A percentile compares a stretch with the other conserved stretches of the same genome.
These are phyloP conservation scores for Hyaena hyaena DNA, from an alignment of 2,113 vertebrate genomes.

Conservation along the genomic window DNA sequence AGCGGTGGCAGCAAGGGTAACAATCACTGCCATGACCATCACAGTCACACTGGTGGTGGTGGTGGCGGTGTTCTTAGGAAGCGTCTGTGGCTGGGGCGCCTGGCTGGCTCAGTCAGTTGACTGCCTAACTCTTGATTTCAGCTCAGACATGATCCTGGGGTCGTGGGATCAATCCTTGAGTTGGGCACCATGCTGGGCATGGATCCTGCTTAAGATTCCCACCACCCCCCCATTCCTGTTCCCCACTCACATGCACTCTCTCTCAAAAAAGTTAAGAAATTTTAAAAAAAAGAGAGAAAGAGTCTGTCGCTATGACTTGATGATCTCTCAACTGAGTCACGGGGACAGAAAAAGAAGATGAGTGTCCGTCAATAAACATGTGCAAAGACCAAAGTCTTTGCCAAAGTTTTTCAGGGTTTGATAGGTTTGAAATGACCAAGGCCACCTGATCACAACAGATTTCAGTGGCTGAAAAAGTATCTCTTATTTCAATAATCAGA, in stretches of 20 bases:
- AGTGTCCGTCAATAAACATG: accelerated
- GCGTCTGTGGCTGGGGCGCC: neutral
- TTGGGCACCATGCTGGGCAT: too few relatives aligned
- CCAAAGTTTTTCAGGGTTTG: neutral
- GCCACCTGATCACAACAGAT: neutral
- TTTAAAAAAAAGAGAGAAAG: neutral
- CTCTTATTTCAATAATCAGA: neutral
- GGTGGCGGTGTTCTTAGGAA: neutral
- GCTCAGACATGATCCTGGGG: too few relatives aligned
- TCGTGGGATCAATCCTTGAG: too few relatives aligned
- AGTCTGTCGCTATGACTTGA: neutral
- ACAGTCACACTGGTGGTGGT: neutral
- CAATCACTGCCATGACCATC: neutral
- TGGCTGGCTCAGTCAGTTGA: too few relatives aligned
- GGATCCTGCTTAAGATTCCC: too few relatives aligned
- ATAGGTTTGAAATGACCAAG: neutral
- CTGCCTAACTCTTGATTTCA: too few relatives aligned
- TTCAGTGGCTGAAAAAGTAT: neutral
- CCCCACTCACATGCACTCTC: too few relatives aligned
- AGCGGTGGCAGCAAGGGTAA: too few relatives aligned
- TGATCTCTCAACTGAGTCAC: neutral
- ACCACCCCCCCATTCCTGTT: too few relatives aligned
- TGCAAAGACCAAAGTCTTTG: neutral
- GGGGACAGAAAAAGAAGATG: neutral
- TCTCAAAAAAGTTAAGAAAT: too few relatives aligned